These are phyloP conservation scores for Tetragnatha montana DNA, from an alignment of 2,888 invertebrate species.

Conservation along the genomic window DNA sequence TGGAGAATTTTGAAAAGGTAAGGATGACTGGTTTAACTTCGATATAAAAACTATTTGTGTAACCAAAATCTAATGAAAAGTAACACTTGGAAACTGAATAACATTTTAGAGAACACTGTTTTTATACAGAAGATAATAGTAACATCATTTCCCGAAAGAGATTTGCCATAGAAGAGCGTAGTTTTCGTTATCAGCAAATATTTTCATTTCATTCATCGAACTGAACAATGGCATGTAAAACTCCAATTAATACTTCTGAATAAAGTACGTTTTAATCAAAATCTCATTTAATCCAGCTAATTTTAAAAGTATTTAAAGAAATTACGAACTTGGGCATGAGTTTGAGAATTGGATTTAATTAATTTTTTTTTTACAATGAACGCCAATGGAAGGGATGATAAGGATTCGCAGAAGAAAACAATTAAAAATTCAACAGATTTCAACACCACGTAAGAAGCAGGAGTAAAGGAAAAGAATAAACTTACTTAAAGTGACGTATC, in stretches of 20 bases:
- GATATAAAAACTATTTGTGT: too few species aligned
- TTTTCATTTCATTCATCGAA: too few species aligned
- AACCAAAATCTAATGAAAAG: too few species aligned
- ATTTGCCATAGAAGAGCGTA: too few species aligned
- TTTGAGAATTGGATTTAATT: background rate
- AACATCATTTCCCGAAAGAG: too few species aligned
- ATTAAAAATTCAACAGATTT: background rate
- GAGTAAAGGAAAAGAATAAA: background rate
- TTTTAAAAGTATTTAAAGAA: background rate
- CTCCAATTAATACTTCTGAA: background rate
- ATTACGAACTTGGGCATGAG: background rate
- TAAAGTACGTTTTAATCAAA: background rate
- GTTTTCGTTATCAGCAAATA: too few species aligned
- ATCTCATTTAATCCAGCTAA: background rate
- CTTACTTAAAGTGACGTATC: constrained; percentile 21
- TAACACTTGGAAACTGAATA: too few species aligned
- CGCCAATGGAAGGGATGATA: background rate
- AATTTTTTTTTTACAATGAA: background rate
- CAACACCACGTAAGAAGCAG: background rate
- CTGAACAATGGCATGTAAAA: background rate
- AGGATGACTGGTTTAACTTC: too few species aligned
- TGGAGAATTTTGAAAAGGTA: too few species aligned
- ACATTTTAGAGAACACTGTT: too few species aligned
- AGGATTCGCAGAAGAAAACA: background rate
- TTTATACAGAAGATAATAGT: too few species aligned